Evolutionary conservation across 2,113 vertebrate genomes (phyloP).

Genomic region (Atractosteus spatula): DNA sequence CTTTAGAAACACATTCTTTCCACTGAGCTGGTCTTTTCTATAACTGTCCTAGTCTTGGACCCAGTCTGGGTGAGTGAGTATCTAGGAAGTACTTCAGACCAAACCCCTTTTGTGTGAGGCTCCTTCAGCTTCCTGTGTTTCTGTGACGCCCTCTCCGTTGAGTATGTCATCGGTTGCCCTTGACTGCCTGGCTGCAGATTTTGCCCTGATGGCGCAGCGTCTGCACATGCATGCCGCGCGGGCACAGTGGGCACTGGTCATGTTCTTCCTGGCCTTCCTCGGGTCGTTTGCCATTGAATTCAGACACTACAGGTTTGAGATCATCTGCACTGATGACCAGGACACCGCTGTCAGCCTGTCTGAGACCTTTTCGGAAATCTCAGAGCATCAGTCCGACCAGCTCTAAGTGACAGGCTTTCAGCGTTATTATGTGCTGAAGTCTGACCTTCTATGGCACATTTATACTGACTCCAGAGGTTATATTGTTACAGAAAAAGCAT

Average conservation of each 20-base stretch:
- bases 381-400: constrained; percentile 58
- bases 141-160: too few species aligned
- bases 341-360: constrained; percentile 67
- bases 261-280: constrained; percentile 83
- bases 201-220: constrained; percentile 64
- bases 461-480: not conserved
- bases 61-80: too few species aligned
- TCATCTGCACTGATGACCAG: constrained; percentile 68
- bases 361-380: constrained; percentile 67
- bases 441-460: not conserved
- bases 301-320: constrained; percentile 78
- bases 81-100: too few species aligned
- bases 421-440: not conserved
- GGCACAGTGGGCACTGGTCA: constrained; percentile 85
- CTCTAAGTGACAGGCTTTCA: constrained; percentile 15
- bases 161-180: constrained; percentile 45
- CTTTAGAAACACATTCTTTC: too few species aligned
- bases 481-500: not conserved
- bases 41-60: too few species aligned
- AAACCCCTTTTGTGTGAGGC: too few species aligned
- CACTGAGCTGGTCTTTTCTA: too few species aligned
- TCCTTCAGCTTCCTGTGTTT: too few species aligned
- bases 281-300: constrained; percentile 85
- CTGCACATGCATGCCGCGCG: constrained; percentile 74
- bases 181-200: constrained; percentile 68